These are phyloP conservation scores for Amblyraja radiata DNA, from an alignment of 2,797 vertebrate genomes.

Conservation along the genomic window DNA sequence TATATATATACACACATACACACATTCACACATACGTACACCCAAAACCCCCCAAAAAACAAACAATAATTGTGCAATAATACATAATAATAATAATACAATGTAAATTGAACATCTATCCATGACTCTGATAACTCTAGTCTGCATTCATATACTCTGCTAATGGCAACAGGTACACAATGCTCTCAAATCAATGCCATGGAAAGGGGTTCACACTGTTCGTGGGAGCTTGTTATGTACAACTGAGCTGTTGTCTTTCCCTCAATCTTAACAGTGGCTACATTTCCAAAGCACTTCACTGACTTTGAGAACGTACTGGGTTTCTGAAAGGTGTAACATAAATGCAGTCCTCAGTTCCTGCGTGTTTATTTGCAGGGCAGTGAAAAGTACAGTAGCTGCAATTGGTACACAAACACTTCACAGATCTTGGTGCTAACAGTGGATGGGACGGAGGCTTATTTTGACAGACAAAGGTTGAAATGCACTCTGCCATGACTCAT, in stretches of 20 bases:
- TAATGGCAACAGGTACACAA: not conserved
- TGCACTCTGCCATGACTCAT: not conserved
- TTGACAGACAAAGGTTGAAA: not conserved
- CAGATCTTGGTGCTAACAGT: not conserved
- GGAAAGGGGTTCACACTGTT: not conserved
- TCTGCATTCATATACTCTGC: no score
- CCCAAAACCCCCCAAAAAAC: no score
- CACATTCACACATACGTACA: no score
- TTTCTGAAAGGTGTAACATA: not conserved
- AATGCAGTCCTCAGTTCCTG: not conserved
- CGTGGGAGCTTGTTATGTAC: not conserved
- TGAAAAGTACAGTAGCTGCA: no score
- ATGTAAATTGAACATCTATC: no score
- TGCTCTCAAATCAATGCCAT: not conserved
- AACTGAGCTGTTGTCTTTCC: not conserved
- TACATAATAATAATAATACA: no score
- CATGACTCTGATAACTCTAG: no score
- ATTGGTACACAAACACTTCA: not conserved
- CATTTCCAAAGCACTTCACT: not conserved
- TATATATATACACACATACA: no score
- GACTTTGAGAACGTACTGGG: not conserved
- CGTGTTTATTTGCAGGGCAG: not conserved
- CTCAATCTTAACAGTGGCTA: not conserved
- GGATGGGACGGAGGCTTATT: not conserved
- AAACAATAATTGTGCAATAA: no score